These are phyloP conservation scores for Calosoma granatense DNA, from an alignment of 1,140 invertebrate genomes.

Conservation along the genomic window DNA sequence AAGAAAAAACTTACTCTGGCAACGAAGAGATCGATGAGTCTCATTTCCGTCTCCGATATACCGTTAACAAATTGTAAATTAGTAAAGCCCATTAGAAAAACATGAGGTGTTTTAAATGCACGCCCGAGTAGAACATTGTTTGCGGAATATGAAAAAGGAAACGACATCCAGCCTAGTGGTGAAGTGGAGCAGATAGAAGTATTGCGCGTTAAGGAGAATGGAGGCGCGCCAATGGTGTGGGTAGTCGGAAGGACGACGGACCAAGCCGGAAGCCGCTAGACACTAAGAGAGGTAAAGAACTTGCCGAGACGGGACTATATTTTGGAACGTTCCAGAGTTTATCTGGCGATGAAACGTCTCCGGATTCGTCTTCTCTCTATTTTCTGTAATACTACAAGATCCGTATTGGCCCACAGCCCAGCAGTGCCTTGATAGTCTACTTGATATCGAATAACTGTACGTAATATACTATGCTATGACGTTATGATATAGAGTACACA, in stretches of 20 bases:
- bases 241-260: not conserved
- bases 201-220: not conserved
- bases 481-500: too few relatives aligned
- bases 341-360: not conserved
- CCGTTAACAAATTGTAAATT: constrained; percentile 9
- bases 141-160: not conserved
- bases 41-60: constrained; percentile 7
- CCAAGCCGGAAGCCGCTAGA: not conserved
- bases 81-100: constrained; percentile 1
- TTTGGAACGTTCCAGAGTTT: not conserved
- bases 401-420: not conserved
- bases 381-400: not conserved
- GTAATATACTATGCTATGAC: too few relatives aligned
- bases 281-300: too few relatives aligned
- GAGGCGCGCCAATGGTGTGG: not conserved
- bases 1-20: not conserved
- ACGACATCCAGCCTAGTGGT: not conserved
- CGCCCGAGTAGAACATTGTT: not conserved
- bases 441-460: too few relatives aligned
- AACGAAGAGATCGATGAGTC: not conserved
- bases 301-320: not conserved
- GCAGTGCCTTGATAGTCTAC: too few relatives aligned
- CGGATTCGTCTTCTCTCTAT: not conserved
- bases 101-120: not conserved
- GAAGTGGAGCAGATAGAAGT: too few relatives aligned